These are phyloP conservation scores for Formica aserva DNA, from an alignment of 2,888 invertebrate genomes.

Conservation along the genomic window DNA sequence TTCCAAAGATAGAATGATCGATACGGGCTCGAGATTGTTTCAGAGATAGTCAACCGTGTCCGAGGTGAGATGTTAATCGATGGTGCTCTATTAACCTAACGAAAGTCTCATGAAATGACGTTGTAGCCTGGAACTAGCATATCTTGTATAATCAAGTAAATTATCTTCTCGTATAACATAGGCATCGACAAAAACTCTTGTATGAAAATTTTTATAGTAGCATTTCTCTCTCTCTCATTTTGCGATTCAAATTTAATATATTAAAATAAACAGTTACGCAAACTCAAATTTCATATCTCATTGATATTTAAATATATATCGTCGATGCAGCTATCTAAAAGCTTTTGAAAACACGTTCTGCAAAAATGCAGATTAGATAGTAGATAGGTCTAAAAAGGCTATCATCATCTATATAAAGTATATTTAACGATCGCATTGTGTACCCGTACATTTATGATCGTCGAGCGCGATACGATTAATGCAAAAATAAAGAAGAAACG, in stretches of 20 bases:
- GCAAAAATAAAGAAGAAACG: slow-evolving; percentile 23
- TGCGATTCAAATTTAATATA: not conserved
- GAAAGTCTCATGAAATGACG: not conserved
- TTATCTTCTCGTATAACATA: not conserved
- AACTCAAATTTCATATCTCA: not conserved
- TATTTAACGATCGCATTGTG: slow-evolving; percentile 37
- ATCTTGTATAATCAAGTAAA: not conserved
- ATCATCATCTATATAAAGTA: slow-evolving; percentile 31
- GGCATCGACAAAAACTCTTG: not conserved
- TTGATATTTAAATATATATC: slow-evolving; percentile 18
- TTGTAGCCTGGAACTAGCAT: not conserved
- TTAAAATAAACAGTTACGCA: not conserved
- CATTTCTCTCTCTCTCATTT: not conserved
- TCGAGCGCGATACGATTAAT: slow-evolving; percentile 32
- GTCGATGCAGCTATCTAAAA: slow-evolving; percentile 17
- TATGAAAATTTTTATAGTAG: not conserved
- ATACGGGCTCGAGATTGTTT: slow-evolving; percentile 64
- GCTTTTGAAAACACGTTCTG: slow-evolving; percentile 14
- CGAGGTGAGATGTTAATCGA: slow-evolving; percentile 44
- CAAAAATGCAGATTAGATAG: slow-evolving; percentile 39
- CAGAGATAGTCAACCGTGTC: slow-evolving; percentile 43
- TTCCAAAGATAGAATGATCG: slow-evolving; percentile 65
- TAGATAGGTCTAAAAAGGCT: slow-evolving; percentile 40
- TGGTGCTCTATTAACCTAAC: slow-evolving; percentile 25
- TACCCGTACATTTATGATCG: slow-evolving; percentile 29